Conservation (phyloP, 30 jellyfish, hydroid and myxozoan genomes). For the Chrysaora quinquecirrha region DNA sequence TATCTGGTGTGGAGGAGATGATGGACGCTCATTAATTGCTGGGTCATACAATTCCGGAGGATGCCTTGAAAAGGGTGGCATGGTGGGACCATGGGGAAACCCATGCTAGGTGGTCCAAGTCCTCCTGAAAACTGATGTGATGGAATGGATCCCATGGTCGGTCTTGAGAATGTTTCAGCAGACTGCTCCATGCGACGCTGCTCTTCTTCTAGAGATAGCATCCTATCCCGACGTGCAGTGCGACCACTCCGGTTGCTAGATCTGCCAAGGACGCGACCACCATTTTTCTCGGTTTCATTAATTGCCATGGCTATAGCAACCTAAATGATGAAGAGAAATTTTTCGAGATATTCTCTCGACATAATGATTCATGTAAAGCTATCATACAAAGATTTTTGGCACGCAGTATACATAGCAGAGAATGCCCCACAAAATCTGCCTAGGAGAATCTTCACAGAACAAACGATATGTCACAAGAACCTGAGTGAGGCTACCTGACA, state of each 20-base stretch:
- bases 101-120: constrained; percentile 69
- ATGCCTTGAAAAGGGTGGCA: constrained; percentile 61
- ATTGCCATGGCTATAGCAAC: constrained; percentile 99
- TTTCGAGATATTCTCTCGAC: background rate
- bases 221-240: constrained; percentile 47
- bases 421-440: no score
- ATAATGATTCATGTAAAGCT: no score
- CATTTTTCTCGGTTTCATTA: constrained; percentile 93
- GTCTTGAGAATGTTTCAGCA: constrained; percentile 55
- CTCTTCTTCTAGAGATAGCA: constrained; percentile 60
- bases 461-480: no score
- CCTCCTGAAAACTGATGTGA: constrained; percentile 66
- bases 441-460: no score
- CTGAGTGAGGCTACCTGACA: no score
- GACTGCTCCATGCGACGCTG: constrained; percentile 37
- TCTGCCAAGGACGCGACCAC: constrained; percentile 97
- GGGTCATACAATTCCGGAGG: constrained; percentile 64
- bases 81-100: constrained; percentile 66
- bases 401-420: no score
- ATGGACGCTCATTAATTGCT: constrained; percentile 41
- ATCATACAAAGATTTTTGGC: no score
- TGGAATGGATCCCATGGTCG: constrained; percentile 72
- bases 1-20: constrained; percentile 49
- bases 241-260: constrained; percentile 58
- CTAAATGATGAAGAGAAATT: constrained; percentile 6